phyloP scores from a whole-genome alignment of 2,113 vertebrate species.

The Blennius ocellaris region DNA sequence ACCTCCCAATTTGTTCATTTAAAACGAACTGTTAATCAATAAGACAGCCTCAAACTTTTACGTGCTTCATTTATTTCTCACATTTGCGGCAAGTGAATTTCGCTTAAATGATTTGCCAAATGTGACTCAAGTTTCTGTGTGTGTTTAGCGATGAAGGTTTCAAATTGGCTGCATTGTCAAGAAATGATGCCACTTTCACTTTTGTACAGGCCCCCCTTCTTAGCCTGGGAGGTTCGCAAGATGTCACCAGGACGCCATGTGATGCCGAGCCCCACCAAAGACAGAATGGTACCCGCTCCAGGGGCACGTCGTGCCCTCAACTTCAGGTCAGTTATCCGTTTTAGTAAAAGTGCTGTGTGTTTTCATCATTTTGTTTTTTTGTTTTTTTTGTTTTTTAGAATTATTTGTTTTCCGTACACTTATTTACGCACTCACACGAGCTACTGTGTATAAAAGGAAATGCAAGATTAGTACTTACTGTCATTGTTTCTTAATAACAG shows the following conservation, averaged over 20 bases:
- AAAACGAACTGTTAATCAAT: conserved; percentile 64
- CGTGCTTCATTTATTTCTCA: conserved; percentile 38
- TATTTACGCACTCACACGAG: too few species aligned
- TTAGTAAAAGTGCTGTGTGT: background rate
- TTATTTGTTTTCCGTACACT: conserved; percentile 2
- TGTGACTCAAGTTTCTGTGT: conserved; percentile 17
- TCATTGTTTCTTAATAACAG: too few species aligned
- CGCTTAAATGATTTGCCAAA: conserved; percentile 28
- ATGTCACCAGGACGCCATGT: conserved; percentile 99
- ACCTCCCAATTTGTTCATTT: conserved; percentile 55
- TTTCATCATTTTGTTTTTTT: background rate
- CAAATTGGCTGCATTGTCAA: conserved; percentile 14
- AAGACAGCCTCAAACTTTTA: conserved; percentile 54
- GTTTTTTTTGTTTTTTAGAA: conserved; percentile 16
- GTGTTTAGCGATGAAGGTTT: conserved; percentile 17
- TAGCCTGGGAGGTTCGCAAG: conserved; percentile 99
- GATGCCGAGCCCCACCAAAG: conserved; percentile 92
- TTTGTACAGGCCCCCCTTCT: conserved; percentile 90
- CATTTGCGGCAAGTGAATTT: conserved; percentile 43
- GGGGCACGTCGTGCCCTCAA: conserved; percentile 91
- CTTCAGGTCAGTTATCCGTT: conserved; percentile 87
- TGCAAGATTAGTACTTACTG: too few species aligned
- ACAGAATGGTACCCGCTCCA: conserved; percentile 91
- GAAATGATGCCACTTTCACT: conserved; percentile 2
- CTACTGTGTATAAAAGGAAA: too few species aligned